Evolutionary conservation across 2,113 vertebrate genomes (phyloP), one percentile per base, ranked within the genome.

Genomic region (Psilopsiagon aymara): DNA sequence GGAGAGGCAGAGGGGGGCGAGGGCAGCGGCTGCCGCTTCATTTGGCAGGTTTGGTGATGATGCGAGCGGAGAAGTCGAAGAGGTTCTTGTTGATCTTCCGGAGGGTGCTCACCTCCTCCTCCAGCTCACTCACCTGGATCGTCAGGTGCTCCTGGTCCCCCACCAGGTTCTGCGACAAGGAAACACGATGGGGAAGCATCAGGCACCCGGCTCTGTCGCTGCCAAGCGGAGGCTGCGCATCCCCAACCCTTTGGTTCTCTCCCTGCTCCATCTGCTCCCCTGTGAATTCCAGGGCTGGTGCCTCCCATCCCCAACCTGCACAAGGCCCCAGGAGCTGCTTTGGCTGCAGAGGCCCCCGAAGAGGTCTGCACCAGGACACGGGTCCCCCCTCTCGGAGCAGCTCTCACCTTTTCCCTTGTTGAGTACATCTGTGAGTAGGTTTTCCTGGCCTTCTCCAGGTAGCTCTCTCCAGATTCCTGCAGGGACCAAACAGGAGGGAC

Each of bases 71-170:
- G 96, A 99, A 99, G 93, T 99, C 99, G 2, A 99, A 99, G 53
- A 99, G 98, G 95, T 99, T 98, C 67, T 99, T 99, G 98, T 99
- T 99, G 98, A 99, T 98, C 83, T 99, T 99, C 84, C 99, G 98
- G 93, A 99, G 98, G 59, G 98, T 99, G 83, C 98, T 98, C 88
- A 99, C 98, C 94, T 99, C 99, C 31, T 99, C 99, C 81, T 99
- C 99, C 69, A 99, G 97, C 94, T 99, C 99, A 0, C 98, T 97
- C 47, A 99, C 98, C 1, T 99, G 98, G 41, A 99, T 98, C 25
- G 99, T 98, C 57, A 99, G 98, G 92, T 99, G 99, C 86, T 99
- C 99, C 10, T 99, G 99, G 49, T 99, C 98, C 3, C 99, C 99
- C 29, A 98, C 98, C 83, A 99, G 97, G 8, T 98, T 98, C 99